Base-by-base conservation (phyloP, 2,797 vertebrate genomes). In the Paratrypauchen microcephalus region DNA sequence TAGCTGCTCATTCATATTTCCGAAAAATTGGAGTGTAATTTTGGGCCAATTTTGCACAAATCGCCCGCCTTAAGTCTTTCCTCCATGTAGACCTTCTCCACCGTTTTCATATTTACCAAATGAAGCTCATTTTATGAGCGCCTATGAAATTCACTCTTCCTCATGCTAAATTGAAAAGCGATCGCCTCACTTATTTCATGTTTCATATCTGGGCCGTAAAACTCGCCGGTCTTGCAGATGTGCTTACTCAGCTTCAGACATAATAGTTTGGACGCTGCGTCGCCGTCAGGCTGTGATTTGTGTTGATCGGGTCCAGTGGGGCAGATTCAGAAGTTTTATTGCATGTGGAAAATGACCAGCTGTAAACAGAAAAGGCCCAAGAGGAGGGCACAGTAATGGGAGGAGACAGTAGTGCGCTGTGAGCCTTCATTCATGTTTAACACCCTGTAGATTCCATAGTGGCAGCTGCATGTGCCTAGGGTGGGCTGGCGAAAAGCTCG, bases 331-430 rank as follows among this genome's bases (percentile, higher is more conserved):
- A 19, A 16, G 63, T 64, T 73, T 70, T 69, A 68, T 52, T 69
- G 47, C 66, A 52, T 36, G 50, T 68, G 69, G 57, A 57, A 66
- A 82, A 79, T 70, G 24, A 70, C 56, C 57, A 13, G 48, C 45
- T 21, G 9, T 57, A 23, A 70, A 56, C 66, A 45, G 68, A 32
- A 59, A 36, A 24, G 45, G 26, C 70, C 48, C 58, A 2, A 30
- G 41, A 60, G 48, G 18, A 71, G 12, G 47, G 0, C 54, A 9
- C 12, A 1, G n/a, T 9, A 50, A 69, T 69, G 57, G 54, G 13
- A 72, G 60, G 19, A 55, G 41, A 58, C 26, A 39, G 63, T 12
- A 11, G 52, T 59, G 5, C 24, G 48, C 63, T 67, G 15, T 60
- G 47, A 69, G 62, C 8, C 65, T 68, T 66, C 69, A 47, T 56